Percentiles rank a stretch among this genome's conserved stretches.
These are phyloP conservation scores for Dicyrtoma fusca DNA, from an alignment of 2,888 invertebrate species.

Conservation along the genomic window DNA sequence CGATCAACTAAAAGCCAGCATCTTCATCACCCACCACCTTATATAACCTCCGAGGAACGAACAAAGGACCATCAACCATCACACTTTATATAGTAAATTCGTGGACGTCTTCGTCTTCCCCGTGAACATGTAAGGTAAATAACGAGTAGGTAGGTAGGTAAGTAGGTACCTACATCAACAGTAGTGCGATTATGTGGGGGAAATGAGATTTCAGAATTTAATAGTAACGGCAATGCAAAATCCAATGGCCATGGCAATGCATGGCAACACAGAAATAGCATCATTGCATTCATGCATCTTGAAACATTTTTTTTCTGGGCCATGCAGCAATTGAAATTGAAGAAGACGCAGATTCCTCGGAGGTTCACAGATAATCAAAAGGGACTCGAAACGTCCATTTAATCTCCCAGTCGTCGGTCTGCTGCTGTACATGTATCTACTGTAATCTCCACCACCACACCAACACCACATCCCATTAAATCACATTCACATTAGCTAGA, in stretches of 20 bases:
- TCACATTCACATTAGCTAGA: no score
- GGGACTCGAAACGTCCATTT: background rate
- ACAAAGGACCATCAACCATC: background rate
- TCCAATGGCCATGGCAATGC: background rate
- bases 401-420: background rate
- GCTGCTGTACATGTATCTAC: background rate
- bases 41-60: constrained; percentile 38
- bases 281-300: constrained; percentile 11
- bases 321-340: constrained; percentile 10
- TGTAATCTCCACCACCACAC: background rate
- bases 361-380: constrained; percentile 10
- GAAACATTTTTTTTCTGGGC: constrained; percentile 39
- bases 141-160: no score
- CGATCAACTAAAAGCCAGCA: constrained; percentile 34
- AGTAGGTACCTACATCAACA: no score
- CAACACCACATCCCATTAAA: no score
- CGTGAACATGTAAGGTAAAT: no score
- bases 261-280: constrained; percentile 1
- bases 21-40: constrained; percentile 31
- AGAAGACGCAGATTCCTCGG: constrained; percentile 1
- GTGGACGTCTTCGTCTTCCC: no score
- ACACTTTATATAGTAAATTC: no score
- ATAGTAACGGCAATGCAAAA: constrained; percentile 7
- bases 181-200: no score
- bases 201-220: no score